Conservation (phyloP, 2,797 vertebrate genomes). For the Oreortyx pictus region DNA sequence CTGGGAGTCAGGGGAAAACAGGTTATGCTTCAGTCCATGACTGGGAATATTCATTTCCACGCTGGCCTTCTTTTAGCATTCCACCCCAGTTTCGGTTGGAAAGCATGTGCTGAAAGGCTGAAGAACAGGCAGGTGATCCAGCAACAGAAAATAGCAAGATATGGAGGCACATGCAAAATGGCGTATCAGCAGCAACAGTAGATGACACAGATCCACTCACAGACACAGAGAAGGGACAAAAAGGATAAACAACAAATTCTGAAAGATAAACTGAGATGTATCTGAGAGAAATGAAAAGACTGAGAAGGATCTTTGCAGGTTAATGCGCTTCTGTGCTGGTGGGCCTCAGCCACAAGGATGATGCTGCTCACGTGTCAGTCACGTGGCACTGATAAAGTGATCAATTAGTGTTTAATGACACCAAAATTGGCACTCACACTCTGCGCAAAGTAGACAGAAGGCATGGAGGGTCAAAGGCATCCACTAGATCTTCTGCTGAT, state of each 20-base stretch:
- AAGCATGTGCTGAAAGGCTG: neutral
- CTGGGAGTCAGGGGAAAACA: rapidly evolving
- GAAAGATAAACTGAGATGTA: neutral
- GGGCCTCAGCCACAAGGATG: neutral
- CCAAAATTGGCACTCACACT: rapidly evolving
- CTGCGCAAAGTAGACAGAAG: neutral
- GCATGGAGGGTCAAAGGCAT: neutral
- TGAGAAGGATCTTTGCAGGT: neutral
- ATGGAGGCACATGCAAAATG: rapidly evolving
- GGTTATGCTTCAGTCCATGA: rapidly evolving
- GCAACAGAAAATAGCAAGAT: neutral
- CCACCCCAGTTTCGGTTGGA: neutral
- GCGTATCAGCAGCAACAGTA: neutral
- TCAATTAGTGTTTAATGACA: neutral
- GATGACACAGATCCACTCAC: neutral
- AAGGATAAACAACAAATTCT: neutral
- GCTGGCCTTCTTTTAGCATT: neutral
- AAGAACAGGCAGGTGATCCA: neutral
- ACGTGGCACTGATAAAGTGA: rapidly evolving
- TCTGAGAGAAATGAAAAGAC: too few relatives aligned
- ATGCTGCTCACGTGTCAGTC: neutral
- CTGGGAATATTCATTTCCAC: neutral
- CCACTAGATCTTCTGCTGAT: neutral
- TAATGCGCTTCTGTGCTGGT: neutral
- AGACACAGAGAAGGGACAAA: neutral